These are phyloP conservation scores for Mastacembelus armatus DNA, from an alignment of 2,797 vertebrate species.

Conservation along the genomic window DNA sequence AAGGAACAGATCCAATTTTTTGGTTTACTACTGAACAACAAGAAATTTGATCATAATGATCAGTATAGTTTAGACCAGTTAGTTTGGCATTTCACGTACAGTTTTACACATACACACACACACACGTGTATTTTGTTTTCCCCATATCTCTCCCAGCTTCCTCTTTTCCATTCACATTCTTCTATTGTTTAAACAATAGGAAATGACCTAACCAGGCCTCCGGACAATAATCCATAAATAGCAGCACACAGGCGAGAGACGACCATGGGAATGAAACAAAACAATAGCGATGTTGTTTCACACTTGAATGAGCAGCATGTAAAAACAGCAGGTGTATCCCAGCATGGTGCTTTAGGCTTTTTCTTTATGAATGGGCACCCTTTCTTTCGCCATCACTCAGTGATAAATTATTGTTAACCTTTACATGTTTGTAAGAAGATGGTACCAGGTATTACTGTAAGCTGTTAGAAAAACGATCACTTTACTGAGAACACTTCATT, in stretches of 20 bases:
- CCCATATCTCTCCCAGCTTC: constrained; percentile 54
- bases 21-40: no score
- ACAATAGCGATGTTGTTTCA: constrained; percentile 74
- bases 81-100: not conserved
- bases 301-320: constrained; percentile 44
- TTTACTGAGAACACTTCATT: no score
- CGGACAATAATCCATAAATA: constrained; percentile 66
- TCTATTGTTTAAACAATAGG: constrained; percentile 71
- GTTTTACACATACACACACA: constrained; percentile 5
- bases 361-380: constrained; percentile 42
- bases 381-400: constrained; percentile 30
- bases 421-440: constrained; percentile 7
- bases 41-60: no score
- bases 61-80: no score
- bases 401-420: constrained; percentile 36
- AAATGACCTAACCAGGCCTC: constrained; percentile 73
- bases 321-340: constrained; percentile 25
- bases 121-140: constrained; percentile 3
- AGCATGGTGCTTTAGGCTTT: constrained; percentile 25
- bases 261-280: constrained; percentile 62
- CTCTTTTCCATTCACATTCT: constrained; percentile 59
- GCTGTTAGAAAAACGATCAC: not conserved
- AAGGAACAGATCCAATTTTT: no score
- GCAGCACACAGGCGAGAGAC: constrained; percentile 34
- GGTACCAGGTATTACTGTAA: constrained; percentile 8